Base-by-base conservation (phyloP, 2,888 invertebrate genomes). In the Myopa testacea region DNA sequence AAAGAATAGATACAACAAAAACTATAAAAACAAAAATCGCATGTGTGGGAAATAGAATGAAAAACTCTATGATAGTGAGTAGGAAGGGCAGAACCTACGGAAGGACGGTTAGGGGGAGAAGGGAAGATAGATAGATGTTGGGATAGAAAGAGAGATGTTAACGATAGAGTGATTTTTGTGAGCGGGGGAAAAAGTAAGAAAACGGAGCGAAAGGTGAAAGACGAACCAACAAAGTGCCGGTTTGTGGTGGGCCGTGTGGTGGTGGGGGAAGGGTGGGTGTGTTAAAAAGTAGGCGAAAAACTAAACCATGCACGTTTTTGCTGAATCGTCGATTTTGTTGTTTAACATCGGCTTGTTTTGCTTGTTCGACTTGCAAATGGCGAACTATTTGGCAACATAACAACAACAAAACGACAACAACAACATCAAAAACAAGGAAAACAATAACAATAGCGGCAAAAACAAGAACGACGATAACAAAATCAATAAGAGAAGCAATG, bases 281-380 rank as follows among this genome's bases (percentile, higher is more conserved):
- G 6, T 45, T 45, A 1, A 14, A 55, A 16, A n/a, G 55, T 16
- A 12, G 55, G 16, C 55, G n/a, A 5, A 55, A 14, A 14, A 55
- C 26, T 26, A 2, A 55, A 55, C 55, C 16, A n/a, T 10, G 55
- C 5, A 55, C 2, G 55, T 55, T 55, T 55, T 55, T 55, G 55
- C 55, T 55, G 55, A 55, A 55, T 55, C 55, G 4, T 16, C 55
- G 55, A 55, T 55, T 50, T 1, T 55, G 26, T 38, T 65, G 65
- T 26, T 10, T 65, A 65, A 65, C 55, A n/a, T 65, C 37, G 37
- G 65, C 65, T 34, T 34, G 38, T 65, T 4, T 12, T 26, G 38
- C 65, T 38, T 16, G 14, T 65, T 65, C 65, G 65, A 65, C 34
- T 65, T 65, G 65, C 65, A 65, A 65, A 65, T 37, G 38, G 65